Base-by-base conservation (phyloP, 2,797 vertebrate genomes). In the Tokudaia muenninki region DNA sequence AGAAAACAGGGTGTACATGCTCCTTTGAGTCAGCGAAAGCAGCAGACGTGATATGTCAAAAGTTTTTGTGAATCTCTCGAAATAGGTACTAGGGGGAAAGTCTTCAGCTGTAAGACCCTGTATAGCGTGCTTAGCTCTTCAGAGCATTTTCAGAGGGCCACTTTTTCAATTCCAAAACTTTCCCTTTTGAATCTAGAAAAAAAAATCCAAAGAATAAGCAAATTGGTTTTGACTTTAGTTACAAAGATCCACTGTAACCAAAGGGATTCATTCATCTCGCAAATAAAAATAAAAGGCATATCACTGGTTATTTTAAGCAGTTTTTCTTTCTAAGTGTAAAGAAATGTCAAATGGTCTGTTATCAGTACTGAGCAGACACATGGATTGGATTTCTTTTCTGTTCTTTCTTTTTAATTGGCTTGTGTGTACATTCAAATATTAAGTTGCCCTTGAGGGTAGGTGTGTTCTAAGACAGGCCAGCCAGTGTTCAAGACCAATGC, bases 211-310 rank as follows among this genome's bases (percentile, higher is more conserved):
- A 88, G 6, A 92, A 47, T 80, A 75, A 74, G 41, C 63, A 95
- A 87, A 94, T 80, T 55, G 59, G 16, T 9, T 91, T 94, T 74
- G 44, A 7, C 34, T 96, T 95, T 81, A 95, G 79, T 93, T 94
- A 91, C 63, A 9, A 17, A n/a, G 79, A 87, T 26, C 80, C 50
- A 9, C 41, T 80, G 10, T 74, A 4, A 34, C 82, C 65, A 82
- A 10, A 80, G 78, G 88, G 75, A 83, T 92, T 87, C 78, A 83
- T 79, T 90, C 93, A 19, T 44, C 24, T 89, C 26, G 47, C 11
- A 94, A 93, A 61, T 92, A 55, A 88, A 91, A 95, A 75, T 75
- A 47, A 72, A 93, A 75, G 0, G 3, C 79, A 0, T 1, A 24
- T 78, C 87, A 24, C 74, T 41, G 21, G 22, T 37, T 50, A 84